Conservation (phyloP, 1,140 invertebrate genomes). For the Chlorops oryzae region DNA sequence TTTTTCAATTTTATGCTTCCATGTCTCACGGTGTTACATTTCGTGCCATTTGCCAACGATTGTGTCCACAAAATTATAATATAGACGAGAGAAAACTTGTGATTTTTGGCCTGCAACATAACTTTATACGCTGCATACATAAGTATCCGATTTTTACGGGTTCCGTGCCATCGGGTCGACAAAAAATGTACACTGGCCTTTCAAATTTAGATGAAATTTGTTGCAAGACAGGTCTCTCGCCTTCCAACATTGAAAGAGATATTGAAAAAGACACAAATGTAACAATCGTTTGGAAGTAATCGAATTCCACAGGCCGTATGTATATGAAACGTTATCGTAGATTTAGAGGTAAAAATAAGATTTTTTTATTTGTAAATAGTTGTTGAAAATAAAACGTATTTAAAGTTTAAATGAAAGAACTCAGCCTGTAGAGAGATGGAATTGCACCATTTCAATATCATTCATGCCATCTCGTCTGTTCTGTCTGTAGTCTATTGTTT, state of each 20-base stretch:
- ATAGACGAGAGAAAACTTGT: constrained; percentile 84
- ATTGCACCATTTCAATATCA: too few species aligned
- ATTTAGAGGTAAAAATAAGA: too few species aligned
- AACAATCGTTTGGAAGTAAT: constrained; percentile 77
- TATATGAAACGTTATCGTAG: too few species aligned
- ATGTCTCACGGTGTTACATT: constrained; percentile 82
- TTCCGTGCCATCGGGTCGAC: constrained; percentile 49
- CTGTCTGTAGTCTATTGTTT: too few species aligned
- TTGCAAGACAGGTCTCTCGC: constrained; percentile 72
- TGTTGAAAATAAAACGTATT: too few species aligned
- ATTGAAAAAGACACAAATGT: constrained; percentile 82
- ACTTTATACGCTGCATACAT: constrained; percentile 75
- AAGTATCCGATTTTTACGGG: constrained; percentile 60
- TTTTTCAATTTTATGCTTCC: constrained; percentile 73
- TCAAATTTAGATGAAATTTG: constrained; percentile 86
- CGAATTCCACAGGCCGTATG: too few species aligned
- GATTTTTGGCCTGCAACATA: constrained; percentile 83
- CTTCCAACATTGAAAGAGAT: constrained; percentile 75
- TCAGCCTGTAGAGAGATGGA: too few species aligned
- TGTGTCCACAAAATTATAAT: constrained; percentile 44
- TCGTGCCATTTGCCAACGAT: constrained; percentile 73
- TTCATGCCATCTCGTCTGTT: too few species aligned
- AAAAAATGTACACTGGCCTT: constrained; percentile 71
- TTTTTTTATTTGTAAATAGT: too few species aligned
- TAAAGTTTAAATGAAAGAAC: too few species aligned